Conservation (phyloP, 2,797 vertebrate genomes). For the Paramormyrops hopkinsi region DNA sequence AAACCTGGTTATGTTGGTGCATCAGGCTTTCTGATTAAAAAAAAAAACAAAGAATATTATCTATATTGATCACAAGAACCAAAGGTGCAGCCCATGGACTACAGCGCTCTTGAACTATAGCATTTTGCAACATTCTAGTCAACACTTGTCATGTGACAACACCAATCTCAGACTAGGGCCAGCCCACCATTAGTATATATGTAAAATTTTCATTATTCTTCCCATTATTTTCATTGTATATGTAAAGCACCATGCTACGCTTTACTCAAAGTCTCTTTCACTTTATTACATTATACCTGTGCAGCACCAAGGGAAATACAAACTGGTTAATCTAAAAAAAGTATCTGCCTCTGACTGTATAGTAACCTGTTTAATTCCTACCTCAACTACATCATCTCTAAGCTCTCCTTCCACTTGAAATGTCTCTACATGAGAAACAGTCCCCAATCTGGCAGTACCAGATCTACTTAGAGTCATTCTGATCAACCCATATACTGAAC, state of each 20-base stretch:
- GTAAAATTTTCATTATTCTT: background rate
- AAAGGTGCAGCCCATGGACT: background rate
- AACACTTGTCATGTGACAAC: background rate
- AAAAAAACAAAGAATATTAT: background rate
- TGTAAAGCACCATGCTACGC: background rate
- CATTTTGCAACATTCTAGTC: background rate
- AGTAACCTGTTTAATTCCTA: background rate
- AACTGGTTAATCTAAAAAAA: background rate
- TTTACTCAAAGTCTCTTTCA: background rate
- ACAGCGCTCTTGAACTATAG: background rate
- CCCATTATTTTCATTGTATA: background rate
- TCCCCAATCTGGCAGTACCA: background rate
- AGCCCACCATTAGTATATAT: background rate
- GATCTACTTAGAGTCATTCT: background rate
- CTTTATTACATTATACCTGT: background rate
- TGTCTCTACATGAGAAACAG: background rate
- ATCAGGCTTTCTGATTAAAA: background rate
- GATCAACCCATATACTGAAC: background rate
- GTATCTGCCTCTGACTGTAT: background rate
- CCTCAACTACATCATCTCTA: background rate
- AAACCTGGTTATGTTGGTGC: background rate
- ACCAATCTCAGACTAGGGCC: background rate
- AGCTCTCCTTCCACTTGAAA: background rate
- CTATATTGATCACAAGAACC: background rate
- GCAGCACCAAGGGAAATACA: background rate